These are phyloP conservation scores for Chanos chanos DNA, from an alignment of 2,797 vertebrate species.

Conservation along the genomic window DNA sequence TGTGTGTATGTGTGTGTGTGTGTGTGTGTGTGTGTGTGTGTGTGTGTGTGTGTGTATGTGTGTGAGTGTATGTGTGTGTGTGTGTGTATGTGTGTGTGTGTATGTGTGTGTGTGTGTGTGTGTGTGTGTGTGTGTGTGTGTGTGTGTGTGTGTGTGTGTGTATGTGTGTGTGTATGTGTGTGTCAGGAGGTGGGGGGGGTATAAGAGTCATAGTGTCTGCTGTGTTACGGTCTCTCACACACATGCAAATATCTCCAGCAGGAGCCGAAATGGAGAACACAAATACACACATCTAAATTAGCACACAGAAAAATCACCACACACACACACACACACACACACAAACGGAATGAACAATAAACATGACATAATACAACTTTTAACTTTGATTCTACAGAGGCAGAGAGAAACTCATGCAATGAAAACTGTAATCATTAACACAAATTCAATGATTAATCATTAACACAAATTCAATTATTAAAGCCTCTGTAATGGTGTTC, in stretches of 20 bases:
- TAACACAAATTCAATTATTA: too few relatives aligned
- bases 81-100: constrained; percentile 10
- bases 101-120: neutral
- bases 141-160: neutral
- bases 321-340: constrained; percentile 45
- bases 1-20: constrained; percentile 1
- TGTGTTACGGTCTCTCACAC: constrained; percentile 61
- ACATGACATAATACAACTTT: too few relatives aligned
- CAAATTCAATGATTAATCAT: too few relatives aligned
- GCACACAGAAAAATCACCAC: constrained; percentile 55
- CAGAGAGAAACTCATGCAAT: too few relatives aligned
- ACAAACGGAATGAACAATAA: constrained; percentile 33
- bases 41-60: neutral
- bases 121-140: neutral
- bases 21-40: constrained; percentile 5
- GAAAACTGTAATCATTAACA: too few relatives aligned
- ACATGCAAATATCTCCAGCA: constrained; percentile 82
- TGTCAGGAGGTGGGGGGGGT: constrained; percentile 12
- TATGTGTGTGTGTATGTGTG: constrained; percentile 1
- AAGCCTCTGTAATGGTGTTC: too few relatives aligned
- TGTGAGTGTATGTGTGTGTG: neutral
- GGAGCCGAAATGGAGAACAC: constrained; percentile 80
- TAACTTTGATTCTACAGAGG: too few relatives aligned
- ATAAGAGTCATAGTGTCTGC: constrained; percentile 77
- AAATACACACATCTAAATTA: constrained; percentile 78